These are phyloP conservation scores for Chloroclystis v-ata DNA, from an alignment of 2,888 invertebrate species.

Conservation along the genomic window DNA sequence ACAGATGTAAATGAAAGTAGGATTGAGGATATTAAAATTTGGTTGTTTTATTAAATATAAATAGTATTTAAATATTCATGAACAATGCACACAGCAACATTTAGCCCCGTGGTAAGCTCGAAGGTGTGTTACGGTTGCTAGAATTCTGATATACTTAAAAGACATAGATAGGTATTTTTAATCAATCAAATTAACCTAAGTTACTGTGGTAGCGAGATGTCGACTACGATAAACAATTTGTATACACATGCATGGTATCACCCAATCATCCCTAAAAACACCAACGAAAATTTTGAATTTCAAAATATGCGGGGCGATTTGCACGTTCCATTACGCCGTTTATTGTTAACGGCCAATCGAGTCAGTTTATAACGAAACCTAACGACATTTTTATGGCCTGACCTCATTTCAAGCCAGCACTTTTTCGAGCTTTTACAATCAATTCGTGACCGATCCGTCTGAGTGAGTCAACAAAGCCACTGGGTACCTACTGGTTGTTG, in stretches of 20 bases:
- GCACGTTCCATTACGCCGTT: constrained; percentile 27
- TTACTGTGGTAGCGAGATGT: no score
- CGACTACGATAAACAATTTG: no score
- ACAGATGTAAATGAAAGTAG: constrained; percentile 8
- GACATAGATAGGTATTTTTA: no score
- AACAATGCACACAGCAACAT: no score
- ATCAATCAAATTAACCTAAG: no score
- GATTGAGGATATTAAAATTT: constrained; percentile 1
- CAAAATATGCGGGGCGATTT: constrained; percentile 20
- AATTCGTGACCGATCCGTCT: constrained; percentile 2
- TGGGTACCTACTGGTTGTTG: not conserved
- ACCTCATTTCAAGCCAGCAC: constrained; percentile 46
- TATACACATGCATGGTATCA: not conserved
- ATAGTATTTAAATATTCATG: no score
- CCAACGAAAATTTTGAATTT: constrained; percentile 5
- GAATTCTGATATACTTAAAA: no score
- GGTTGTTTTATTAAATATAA: no score
- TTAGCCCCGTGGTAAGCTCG: no score
- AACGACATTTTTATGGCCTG: constrained; percentile 47
- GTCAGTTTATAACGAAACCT: constrained; percentile 29
- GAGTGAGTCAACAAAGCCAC: not conserved
- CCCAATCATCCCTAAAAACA: not conserved
- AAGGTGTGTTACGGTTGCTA: no score
- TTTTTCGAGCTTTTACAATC: constrained; percentile 32
- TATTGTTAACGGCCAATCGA: constrained; percentile 31